Conservation (phyloP, 2,113 vertebrate genomes). For the Scolopax mira region DNA sequence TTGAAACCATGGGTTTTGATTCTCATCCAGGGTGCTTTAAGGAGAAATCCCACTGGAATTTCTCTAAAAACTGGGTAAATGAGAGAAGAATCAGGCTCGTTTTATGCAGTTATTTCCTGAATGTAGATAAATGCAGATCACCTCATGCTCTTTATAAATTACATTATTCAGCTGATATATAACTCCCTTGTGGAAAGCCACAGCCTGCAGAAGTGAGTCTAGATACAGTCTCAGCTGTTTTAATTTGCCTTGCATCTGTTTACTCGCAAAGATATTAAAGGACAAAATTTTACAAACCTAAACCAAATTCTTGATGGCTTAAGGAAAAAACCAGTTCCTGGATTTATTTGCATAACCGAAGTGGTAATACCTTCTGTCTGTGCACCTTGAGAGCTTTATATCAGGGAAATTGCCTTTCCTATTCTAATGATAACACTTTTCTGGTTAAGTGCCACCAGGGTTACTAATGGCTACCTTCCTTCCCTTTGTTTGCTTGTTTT, state of each 20-base stretch:
- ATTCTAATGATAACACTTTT: background rate
- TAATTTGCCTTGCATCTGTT: conserved; percentile 3
- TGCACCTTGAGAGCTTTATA: background rate
- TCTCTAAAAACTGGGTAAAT: background rate
- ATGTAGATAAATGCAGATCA: conserved; percentile 8
- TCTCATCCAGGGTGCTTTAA: background rate
- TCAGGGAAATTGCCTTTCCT: background rate
- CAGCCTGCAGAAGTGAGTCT: background rate
- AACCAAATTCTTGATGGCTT: background rate
- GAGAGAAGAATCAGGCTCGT: background rate
- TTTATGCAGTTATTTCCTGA: background rate
- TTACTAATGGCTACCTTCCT: background rate
- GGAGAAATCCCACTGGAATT: background rate
- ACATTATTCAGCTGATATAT: background rate
- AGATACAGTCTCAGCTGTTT: background rate
- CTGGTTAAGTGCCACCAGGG: background rate
- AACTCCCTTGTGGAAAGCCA: background rate
- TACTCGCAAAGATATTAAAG: background rate
- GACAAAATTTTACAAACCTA: background rate
- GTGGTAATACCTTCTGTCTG: background rate
- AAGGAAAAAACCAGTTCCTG: background rate
- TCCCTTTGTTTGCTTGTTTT: background rate
- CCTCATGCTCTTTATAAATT: background rate
- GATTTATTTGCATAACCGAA: background rate
- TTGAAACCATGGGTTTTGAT: background rate